Percentiles rank a stretch among this genome's conserved stretches.
phyloP scores from a whole-genome alignment of 1,140 invertebrate genomes.

The Teleogryllus occipitalis region DNA sequence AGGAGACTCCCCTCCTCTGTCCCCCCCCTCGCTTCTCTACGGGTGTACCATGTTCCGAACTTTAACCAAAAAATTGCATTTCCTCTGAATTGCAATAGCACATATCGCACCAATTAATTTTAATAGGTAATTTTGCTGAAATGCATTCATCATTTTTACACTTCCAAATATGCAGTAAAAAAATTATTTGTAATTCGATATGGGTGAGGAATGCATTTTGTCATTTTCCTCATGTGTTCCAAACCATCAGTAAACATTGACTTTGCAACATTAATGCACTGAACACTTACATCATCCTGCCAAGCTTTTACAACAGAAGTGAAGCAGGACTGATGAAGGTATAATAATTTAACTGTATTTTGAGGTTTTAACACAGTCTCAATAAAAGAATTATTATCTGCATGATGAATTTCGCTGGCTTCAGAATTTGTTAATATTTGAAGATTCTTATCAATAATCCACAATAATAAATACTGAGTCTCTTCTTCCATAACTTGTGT shows the following conservation, averaged over 20 bases:
- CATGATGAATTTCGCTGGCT: background rate
- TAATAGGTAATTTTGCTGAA: too few relatives aligned
- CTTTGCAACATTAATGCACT: conserved; percentile 19
- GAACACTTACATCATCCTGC: conserved; percentile 20
- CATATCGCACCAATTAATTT: too few relatives aligned
- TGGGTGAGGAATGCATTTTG: conserved; percentile 12
- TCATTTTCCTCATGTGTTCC: conserved; percentile 16
- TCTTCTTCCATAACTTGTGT: conserved; percentile 9
- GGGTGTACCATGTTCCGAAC: too few relatives aligned
- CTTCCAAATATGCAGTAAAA: conserved; percentile 14
- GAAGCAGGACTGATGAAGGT: conserved; percentile 11
- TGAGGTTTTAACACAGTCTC: background rate
- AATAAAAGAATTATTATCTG: background rate
- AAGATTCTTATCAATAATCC: conserved; percentile 20
- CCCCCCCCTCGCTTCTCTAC: too few relatives aligned
- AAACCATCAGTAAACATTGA: conserved; percentile 21
- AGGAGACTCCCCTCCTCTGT: too few relatives aligned
- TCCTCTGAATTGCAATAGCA: too few relatives aligned
- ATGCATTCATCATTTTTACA: background rate
- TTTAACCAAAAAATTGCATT: too few relatives aligned
- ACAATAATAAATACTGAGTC: conserved; percentile 18
- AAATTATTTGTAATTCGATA: conserved; percentile 14
- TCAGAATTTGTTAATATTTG: background rate
- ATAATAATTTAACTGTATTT: conserved; percentile 19
- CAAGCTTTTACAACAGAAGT: conserved; percentile 13